Conservation (phyloP, 2,888 invertebrate species). For the Diabrotica balteata region DNA sequence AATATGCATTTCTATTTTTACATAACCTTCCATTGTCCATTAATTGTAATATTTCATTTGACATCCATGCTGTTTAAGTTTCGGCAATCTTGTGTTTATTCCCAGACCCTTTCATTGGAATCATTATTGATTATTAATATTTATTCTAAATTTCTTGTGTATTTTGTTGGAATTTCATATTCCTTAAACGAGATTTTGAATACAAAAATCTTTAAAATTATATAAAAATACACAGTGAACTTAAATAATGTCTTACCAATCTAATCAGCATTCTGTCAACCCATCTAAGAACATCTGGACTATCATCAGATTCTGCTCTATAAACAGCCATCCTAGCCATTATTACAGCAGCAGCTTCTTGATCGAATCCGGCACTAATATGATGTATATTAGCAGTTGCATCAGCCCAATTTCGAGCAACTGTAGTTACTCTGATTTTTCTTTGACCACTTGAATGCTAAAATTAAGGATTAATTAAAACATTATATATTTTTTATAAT, state of each 20-base stretch:
- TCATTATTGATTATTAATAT: too few relatives aligned
- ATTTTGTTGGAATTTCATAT: too few relatives aligned
- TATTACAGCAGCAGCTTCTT: constrained; percentile 96
- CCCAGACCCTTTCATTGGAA: too few relatives aligned
- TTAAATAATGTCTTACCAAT: constrained; percentile 68
- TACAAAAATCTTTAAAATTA: too few relatives aligned
- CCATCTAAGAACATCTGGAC: constrained; percentile 98
- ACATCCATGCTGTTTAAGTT: too few relatives aligned
- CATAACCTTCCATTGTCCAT: too few relatives aligned
- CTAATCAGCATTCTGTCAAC: constrained; percentile 97
- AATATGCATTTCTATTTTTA: too few relatives aligned
- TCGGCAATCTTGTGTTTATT: too few relatives aligned
- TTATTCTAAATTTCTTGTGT: too few relatives aligned
- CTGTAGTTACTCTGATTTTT: constrained; percentile 93
- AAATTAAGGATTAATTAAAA: constrained; percentile 19
- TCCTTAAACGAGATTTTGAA: too few relatives aligned
- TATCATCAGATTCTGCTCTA: constrained; percentile 93
- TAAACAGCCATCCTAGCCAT: constrained; percentile 97
- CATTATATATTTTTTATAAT: background rate
- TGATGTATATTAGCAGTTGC: constrained; percentile 88
- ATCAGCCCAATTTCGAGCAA: constrained; percentile 99
- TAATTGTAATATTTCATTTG: too few relatives aligned
- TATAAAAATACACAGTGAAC: too few relatives aligned
- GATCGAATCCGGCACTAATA: constrained; percentile 94
- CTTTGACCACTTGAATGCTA: constrained; percentile 92